Base-by-base conservation (phyloP, 2,797 vertebrate genomes). In the Syngnathus rostellatus region DNA sequence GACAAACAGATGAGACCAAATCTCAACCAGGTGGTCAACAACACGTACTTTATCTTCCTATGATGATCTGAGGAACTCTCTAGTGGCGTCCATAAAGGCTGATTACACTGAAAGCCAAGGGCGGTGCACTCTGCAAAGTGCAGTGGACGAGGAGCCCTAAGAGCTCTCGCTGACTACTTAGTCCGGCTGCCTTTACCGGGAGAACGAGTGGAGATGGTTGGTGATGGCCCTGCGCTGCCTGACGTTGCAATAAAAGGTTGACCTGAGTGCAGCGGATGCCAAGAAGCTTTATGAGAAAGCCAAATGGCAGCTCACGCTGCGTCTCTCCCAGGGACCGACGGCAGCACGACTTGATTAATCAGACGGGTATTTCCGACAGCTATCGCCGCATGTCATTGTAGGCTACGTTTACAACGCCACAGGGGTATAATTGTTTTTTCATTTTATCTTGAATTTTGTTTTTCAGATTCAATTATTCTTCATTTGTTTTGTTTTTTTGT, bases 71-170 rank as follows among this genome's bases (percentile, higher is more conserved):
- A 71, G 68, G 67, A 72, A 66, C 63, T 51, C 40, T 78, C 71
- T 66, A 45, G 50, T 31, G 43, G 58, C 69, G 79, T 65, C 76
- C 75, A 81, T 79, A 80, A 71, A 40, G 63, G 38, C 31, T 51
- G 79, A 88, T 85, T 85, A 85, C 73, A 80, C 59, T 77, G 72
- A 77, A 81, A 81, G 80, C 71, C 76, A 76, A 77, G 76, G 78
- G 79, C 72, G 72, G 67, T 71, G 69, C 74, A 72, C 68, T 81
- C 65, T 78, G 59, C 67, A 82, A 89, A 88, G 69, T 67, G 79
- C 82, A 81, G 86, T 79, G 85, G 87, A 87, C 85, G 86, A 84
- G 79, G 73, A 67, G 40, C 75, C 77, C 72, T 84, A 86, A 64
- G 83, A 78, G 82, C 85, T 72, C 62, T 65, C 72, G 68, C 76